Evolutionary conservation across 2,888 invertebrate species (phyloP).

Genomic region (Stenodera caucasica): DNA sequence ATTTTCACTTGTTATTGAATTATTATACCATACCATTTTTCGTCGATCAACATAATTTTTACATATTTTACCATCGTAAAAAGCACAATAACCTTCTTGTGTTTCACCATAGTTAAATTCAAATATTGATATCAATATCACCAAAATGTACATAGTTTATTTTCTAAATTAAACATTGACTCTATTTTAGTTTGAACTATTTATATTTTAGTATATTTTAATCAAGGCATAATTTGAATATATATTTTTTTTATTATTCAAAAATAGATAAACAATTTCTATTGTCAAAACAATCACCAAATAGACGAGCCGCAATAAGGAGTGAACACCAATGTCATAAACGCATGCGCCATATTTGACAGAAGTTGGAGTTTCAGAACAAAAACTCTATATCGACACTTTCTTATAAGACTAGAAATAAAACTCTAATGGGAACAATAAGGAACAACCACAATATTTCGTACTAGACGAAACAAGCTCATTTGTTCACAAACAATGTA

Average conservation of each 20-base stretch:
- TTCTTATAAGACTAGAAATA: too few species aligned
- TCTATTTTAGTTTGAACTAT: neutral
- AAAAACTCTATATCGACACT: too few species aligned
- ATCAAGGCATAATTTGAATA: constrained; percentile 6
- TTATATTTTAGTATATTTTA: constrained; percentile 8
- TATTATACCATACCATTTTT: constrained; percentile 62
- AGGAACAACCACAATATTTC: too few species aligned
- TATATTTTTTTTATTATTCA: constrained; percentile 13
- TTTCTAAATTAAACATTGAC: constrained; percentile 23
- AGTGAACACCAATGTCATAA: neutral
- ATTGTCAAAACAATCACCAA: constrained; percentile 26
- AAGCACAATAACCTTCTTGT: constrained; percentile 74
- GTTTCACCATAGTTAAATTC: constrained; percentile 16
- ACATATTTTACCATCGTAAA: constrained; percentile 75
- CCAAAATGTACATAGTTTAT: constrained; percentile 22
- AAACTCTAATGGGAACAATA: too few species aligned
- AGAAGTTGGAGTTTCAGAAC: too few species aligned
- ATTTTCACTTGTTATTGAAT: constrained; percentile 75
- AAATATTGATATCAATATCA: constrained; percentile 19
- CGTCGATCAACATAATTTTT: constrained; percentile 57
- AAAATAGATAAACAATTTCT: constrained; percentile 23
- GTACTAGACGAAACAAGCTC: too few species aligned
- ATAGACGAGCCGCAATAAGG: constrained; percentile 22
- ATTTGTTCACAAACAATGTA: too few species aligned
- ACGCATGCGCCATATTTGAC: too few species aligned